Evolutionary conservation across 2,888 invertebrate species (phyloP).

Genomic region (Volucella zonaria): DNA sequence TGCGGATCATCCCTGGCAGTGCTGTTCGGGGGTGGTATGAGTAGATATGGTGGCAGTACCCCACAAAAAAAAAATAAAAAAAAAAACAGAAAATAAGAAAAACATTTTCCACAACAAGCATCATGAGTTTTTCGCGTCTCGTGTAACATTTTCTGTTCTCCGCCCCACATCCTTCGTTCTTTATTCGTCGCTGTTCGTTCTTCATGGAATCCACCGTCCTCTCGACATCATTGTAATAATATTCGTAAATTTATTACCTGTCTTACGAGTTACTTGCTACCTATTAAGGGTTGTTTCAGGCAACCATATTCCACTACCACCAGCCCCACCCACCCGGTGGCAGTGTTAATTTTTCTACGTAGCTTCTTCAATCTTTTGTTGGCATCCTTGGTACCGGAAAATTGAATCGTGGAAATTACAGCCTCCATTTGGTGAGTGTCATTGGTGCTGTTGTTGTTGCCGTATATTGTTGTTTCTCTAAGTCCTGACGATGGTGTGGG

Average conservation of each 20-base stretch:
- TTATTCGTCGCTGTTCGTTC: background rate
- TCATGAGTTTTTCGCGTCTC: constrained; percentile 26
- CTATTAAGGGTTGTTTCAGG: constrained; percentile 68
- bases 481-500: background rate
- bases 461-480: background rate
- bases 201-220: background rate
- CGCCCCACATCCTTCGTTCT: background rate
- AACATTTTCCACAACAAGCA: constrained; percentile 39
- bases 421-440: constrained; percentile 58
- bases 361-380: constrained; percentile 48
- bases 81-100: constrained; percentile 14
- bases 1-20: constrained; percentile 19
- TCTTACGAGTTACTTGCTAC: constrained; percentile 64
- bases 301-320: constrained; percentile 21
- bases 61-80: constrained; percentile 31
- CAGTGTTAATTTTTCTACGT: constrained; percentile 27
- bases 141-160: background rate
- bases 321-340: constrained; percentile 10
- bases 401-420: constrained; percentile 73
- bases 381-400: constrained; percentile 66
- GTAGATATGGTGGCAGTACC: background rate
- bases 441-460: constrained; percentile 41
- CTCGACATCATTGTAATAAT: constrained; percentile 62
- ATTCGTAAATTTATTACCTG: constrained; percentile 72
- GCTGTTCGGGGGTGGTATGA: background rate